These are phyloP conservation scores for Drosophila saltans DNA, from an alignment of 1,140 invertebrate species.

Conservation along the genomic window DNA sequence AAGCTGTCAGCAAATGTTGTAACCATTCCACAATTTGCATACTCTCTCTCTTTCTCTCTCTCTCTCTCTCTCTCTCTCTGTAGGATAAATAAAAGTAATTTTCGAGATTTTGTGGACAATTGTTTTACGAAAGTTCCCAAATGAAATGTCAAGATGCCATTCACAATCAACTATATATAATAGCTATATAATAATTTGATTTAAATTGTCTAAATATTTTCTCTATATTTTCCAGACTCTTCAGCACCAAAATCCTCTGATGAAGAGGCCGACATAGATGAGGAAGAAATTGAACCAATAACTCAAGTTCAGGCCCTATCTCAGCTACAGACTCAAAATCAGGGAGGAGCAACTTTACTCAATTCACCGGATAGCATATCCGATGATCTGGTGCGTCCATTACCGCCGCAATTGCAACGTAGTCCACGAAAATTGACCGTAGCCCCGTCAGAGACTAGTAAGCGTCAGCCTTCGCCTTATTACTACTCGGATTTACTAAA, in stretches of 20 bases:
- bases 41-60: no score
- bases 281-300: conserved; percentile 60
- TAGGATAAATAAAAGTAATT: no score
- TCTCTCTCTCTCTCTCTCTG: no score
- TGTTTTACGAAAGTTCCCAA: no score
- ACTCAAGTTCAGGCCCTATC: background rate
- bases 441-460: conserved; percentile 69
- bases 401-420: conserved; percentile 74
- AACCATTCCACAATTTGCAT: background rate
- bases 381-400: conserved; percentile 82
- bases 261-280: conserved; percentile 76
- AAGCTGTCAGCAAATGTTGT: conserved; percentile 39
- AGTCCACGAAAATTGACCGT: conserved; percentile 75
- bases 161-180: no score
- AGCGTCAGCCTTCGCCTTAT: conserved; percentile 90
- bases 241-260: conserved; percentile 82
- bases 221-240: conserved; percentile 53
- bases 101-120: background rate
- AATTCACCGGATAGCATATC: conserved; percentile 85
- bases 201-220: no score
- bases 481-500: conserved; percentile 91
- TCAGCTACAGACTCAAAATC: background rate
- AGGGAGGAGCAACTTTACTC: conserved; percentile 48
- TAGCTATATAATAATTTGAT: no score
- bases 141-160: no score